Conservation (phyloP, 2,888 invertebrate species). For the Drosophila monieri region DNA sequence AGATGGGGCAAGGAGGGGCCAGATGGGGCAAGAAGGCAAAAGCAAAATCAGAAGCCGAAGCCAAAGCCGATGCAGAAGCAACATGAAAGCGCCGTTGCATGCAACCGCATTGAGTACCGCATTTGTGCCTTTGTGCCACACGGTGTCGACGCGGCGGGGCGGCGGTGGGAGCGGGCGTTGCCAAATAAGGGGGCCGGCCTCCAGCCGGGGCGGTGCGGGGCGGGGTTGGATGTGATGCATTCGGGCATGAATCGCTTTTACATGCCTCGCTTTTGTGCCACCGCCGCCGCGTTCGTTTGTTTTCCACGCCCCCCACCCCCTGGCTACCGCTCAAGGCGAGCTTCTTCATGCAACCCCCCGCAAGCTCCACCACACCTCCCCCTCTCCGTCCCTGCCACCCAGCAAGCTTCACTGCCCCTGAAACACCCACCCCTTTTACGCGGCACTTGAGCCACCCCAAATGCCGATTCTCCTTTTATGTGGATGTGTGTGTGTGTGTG, state of each 20-base stretch:
- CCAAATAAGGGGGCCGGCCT: no score
- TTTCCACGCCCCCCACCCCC: no score
- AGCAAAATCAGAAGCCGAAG: neutral
- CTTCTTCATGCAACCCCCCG: conserved; percentile 4
- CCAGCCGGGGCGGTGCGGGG: neutral
- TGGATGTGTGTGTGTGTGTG: conserved; percentile 7
- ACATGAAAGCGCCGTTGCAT: conserved; percentile 76
- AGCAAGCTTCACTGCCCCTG: neutral
- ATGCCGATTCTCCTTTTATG: conserved; percentile 5
- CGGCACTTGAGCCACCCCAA: conserved; percentile 15
- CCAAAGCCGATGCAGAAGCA: conserved; percentile 36
- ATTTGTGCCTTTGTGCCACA: conserved; percentile 70
- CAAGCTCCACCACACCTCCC: neutral
- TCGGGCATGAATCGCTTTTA: conserved; percentile 75
- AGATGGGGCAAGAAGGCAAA: neutral
- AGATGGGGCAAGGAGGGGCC: no score
- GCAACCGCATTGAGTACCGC: conserved; percentile 73
- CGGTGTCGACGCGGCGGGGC: conserved; percentile 15
- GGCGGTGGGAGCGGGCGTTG: no score
- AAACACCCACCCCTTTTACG: conserved; percentile 7
- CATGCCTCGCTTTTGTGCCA: conserved; percentile 67
- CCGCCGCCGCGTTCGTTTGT: conserved; percentile 17
- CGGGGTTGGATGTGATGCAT: conserved; percentile 52
- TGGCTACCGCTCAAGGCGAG: conserved; percentile 4
- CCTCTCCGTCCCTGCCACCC: neutral